Evolutionary conservation across 1,140 invertebrate species (phyloP).

Genomic region (Pemphigus obesinymphae): DNA sequence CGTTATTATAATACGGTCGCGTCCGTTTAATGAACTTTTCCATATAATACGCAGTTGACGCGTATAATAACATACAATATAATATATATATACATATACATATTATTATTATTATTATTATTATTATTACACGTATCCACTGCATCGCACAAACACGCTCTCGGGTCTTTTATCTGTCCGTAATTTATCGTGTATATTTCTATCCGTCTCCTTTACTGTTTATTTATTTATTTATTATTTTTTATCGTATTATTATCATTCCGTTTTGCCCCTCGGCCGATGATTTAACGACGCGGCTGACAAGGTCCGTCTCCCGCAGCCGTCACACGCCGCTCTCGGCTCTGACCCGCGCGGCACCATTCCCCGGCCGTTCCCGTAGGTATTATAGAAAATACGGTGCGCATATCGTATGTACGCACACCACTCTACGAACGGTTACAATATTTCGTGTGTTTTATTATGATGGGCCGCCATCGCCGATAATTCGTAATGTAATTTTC

Average conservation of each 20-base stretch:
- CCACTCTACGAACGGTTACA: too few species aligned
- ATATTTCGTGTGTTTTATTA: too few species aligned
- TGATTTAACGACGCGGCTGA: slow-evolving; percentile 30
- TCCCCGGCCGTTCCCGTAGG: too few species aligned
- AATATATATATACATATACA: neutral
- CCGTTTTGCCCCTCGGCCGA: neutral
- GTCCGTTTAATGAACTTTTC: slow-evolving; percentile 27
- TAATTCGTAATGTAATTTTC: too few species aligned
- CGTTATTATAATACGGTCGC: neutral
- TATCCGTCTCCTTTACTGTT: neutral
- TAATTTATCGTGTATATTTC: slow-evolving; percentile 32
- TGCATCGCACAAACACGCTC: too few species aligned
- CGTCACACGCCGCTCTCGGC: neutral
- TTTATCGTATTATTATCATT: too few species aligned
- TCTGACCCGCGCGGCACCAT: neutral
- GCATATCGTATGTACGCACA: too few species aligned
- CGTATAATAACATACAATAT: neutral
- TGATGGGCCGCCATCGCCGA: too few species aligned
- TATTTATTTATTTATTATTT: neutral
- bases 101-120: neutral
- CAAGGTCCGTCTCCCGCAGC: slow-evolving; percentile 32
- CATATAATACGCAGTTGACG: neutral
- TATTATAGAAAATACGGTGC: too few species aligned
- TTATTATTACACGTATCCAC: neutral
- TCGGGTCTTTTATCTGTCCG: slow-evolving; percentile 20